Evolutionary conservation across 2,888 invertebrate genomes (phyloP), one percentile per base, ranked within the genome.

Genomic region (Tiphia femorata): DNA sequence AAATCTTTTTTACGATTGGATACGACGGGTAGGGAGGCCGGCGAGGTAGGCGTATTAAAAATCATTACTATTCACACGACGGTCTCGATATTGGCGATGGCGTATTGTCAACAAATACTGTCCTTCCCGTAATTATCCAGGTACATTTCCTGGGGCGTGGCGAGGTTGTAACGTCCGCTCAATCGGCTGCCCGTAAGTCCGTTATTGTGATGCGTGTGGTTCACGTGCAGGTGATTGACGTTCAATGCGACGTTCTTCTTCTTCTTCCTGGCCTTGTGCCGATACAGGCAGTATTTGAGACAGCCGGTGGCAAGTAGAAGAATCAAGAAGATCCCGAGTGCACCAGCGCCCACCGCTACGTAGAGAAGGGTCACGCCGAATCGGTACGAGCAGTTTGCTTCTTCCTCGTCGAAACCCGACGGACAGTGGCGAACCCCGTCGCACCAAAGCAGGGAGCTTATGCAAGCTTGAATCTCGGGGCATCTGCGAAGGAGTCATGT

Each of bases 381-480:
- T 54, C 89, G 88, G 64, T 90, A 89, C 19, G 91, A 89, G 79
- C 92, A 92, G 75, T 92, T 92, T 1, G 88, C 86, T 73, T 92
- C 92, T 64, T 91, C 91, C 84, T 93, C 93, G 78, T 93, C 94
- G 81, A 89, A 92, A 1, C 93, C 93, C 3, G 92, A 92, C 10
- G 93, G 93, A 77, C 94, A 94, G 76, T 94, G 92, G 1, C 88
- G 85, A 35, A 90, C 87, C 0, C 93, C 92, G 78, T 94, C 93
- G 81, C 93, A 94, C 93, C 93, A 93, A 3, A 94, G 80, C 1
- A 90, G 88, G 1, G 91, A 87, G 61, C 90, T 91, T 72, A 93
- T 93, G 80, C 93, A 94, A 0, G 93, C 93, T 61, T 92, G 91
- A 47, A 93, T 84, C 79, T 93, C 93, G 0, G 93, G 93, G 74